Evolutionary conservation across 2,888 invertebrate genomes (phyloP), one percentile per base, ranked within the genome.

Genomic region (Parnassius apollo): DNA sequence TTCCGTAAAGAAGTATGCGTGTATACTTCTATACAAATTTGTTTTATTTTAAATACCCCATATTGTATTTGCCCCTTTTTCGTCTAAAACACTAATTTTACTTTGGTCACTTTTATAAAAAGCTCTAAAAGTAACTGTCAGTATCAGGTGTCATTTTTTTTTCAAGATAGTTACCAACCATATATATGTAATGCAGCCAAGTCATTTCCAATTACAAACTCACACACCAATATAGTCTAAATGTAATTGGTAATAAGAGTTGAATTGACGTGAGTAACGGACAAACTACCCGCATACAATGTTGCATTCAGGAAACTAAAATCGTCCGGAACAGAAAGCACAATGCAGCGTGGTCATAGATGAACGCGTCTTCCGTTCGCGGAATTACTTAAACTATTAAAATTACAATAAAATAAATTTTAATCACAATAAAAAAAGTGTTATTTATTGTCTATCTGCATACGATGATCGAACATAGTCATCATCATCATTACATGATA

Each of bases 321-420:
- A 73, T 75, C 68, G 75, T 71, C 74, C 79, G 79, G 76, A 81
- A 82, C 78, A 74, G 66, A 60, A 66, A 52, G 57, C 64, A 59
- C 66, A 49, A 45, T 48, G 59, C 63, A 61, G 64, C 65, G 67
- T 76, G 73, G 82, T 82, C 76, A 78, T 82, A 79, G 76, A 64
- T 73, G 70, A 74, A n/a, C 74, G 74, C 67, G 60, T 74, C 77
- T 82, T 81, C 81, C 80, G 77, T 68, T 55, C 59, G 65, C 68
- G 71, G 70, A 70, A 71, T 64, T 22, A 54, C 57, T 50, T 51
- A 50, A 22, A 52, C 42, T 50, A 53, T 55, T 50, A 50, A 57
- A 53, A 57, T 57, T 57, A 22, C 35, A 45, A 35, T 44, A 53
- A 58, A 61, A 62, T 49, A 22, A 42, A 50, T 51, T 22, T 53